These are phyloP conservation scores for Ptychobarbus kaznakovi DNA, from an alignment of 2,797 vertebrate species.

Conservation along the genomic window DNA sequence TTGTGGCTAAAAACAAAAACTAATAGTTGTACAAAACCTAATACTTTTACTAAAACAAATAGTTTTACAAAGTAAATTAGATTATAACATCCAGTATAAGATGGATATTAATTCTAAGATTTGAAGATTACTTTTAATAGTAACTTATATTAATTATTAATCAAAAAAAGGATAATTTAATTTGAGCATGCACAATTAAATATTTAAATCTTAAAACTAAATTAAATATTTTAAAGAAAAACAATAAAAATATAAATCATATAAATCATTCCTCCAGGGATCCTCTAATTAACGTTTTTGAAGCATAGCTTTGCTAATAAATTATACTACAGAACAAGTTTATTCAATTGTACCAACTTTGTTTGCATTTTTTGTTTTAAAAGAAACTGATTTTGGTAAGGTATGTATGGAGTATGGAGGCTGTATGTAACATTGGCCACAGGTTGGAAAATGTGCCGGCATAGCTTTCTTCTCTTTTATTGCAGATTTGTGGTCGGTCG, in stretches of 20 bases:
- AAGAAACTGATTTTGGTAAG: not conserved
- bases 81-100: not conserved
- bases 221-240: too few species aligned
- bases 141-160: not conserved
- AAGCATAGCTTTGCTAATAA: not conserved
- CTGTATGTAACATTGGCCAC: not conserved
- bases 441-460: slow-evolving; percentile 20
- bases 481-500: slow-evolving; percentile 23
- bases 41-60: not conserved
- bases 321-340: not conserved
- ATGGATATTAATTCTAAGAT: not conserved
- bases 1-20: not conserved
- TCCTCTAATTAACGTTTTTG: too few species aligned
- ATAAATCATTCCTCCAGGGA: too few species aligned
- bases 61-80: too few species aligned
- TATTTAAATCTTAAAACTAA: not conserved
- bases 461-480: slow-evolving; percentile 37
- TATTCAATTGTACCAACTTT: not conserved
- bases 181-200: not conserved
- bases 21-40: not conserved
- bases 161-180: not conserved
- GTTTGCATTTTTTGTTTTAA: not conserved
- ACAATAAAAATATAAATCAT: too few species aligned
- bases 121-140: not conserved
- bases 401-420: not conserved